Evolutionary conservation across 1,140 invertebrate species (phyloP).

Genomic region (Cotesia glomerata): DNA sequence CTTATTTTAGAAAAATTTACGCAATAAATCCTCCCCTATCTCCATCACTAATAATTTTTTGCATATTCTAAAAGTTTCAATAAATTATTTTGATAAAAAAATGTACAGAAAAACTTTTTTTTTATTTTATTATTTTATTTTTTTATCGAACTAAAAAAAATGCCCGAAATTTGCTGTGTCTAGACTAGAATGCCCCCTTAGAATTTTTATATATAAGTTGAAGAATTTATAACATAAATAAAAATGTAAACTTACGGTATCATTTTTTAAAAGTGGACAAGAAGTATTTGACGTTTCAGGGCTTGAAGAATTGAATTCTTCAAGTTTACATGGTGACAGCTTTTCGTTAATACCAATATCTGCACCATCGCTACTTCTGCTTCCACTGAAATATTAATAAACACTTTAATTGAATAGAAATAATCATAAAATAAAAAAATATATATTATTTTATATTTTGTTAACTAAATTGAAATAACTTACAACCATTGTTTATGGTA

Average conservation of each 20-base stretch:
- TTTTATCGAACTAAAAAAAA: no score
- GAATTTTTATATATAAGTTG: no score
- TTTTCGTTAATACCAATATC: constrained; percentile 57
- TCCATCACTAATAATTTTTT: no score
- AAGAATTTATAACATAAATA: neutral
- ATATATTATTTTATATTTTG: neutral
- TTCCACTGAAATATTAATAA: constrained; percentile 49
- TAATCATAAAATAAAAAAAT: neutral
- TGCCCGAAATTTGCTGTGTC: no score
- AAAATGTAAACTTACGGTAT: constrained; percentile 49
- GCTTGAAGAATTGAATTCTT: constrained; percentile 57
- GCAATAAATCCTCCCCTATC: no score
- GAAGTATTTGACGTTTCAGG: constrained; percentile 58
- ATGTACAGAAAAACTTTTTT: no score
- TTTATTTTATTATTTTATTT: no score
- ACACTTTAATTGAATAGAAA: constrained; percentile 37
- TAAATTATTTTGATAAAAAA: no score
- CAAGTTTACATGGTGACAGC: constrained; percentile 57
- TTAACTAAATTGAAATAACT: constrained; percentile 35
- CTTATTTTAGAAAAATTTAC: neutral
- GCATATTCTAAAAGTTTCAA: no score
- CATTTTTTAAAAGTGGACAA: constrained; percentile 54
- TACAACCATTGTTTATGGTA: constrained; percentile 43
- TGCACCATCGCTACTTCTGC: constrained; percentile 60
- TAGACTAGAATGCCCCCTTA: no score